Conservation (phyloP, 2,888 invertebrate species). For the Phyllotreta cruciferae region DNA sequence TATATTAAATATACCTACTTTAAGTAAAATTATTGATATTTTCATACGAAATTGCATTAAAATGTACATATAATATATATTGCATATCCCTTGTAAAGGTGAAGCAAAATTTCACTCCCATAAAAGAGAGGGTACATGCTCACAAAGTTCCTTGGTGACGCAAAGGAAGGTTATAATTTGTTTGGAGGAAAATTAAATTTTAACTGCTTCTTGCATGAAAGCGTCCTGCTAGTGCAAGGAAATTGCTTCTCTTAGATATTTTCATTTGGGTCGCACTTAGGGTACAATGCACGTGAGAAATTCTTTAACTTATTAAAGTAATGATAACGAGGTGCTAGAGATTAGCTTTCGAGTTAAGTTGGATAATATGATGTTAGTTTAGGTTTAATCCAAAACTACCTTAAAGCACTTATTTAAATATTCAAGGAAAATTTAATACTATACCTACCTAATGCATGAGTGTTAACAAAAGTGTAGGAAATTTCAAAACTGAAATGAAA, state of each 20-base stretch:
- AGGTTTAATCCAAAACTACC: constrained; percentile 8
- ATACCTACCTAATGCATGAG: background rate
- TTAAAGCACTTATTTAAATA: constrained; percentile 5
- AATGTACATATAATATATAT: too few relatives aligned
- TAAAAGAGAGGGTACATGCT: constrained; percentile 18
- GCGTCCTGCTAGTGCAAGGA: constrained; percentile 31
- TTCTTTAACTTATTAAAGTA: constrained; percentile 27
- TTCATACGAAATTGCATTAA: too few relatives aligned
- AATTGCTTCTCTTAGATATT: constrained; percentile 37
- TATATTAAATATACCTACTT: too few relatives aligned
- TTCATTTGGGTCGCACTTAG: constrained; percentile 35
- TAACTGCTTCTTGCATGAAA: constrained; percentile 35
- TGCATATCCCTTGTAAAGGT: constrained; percentile 3
- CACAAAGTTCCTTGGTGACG: constrained; percentile 29
- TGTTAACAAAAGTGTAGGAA: background rate
- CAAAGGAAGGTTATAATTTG: constrained; percentile 36
- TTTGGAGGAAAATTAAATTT: constrained; percentile 38
- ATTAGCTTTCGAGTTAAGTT: constrained; percentile 21
- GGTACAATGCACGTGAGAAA: constrained; percentile 34
- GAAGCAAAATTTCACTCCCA: constrained; percentile 14
- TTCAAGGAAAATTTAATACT: constrained; percentile 1
- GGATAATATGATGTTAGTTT: constrained; percentile 7
- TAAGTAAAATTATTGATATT: too few relatives aligned
- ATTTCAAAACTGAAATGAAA: background rate
- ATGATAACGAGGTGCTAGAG: constrained; percentile 33